Base-by-base conservation (phyloP, 2,888 invertebrate species). In the Mamestra brassicae region DNA sequence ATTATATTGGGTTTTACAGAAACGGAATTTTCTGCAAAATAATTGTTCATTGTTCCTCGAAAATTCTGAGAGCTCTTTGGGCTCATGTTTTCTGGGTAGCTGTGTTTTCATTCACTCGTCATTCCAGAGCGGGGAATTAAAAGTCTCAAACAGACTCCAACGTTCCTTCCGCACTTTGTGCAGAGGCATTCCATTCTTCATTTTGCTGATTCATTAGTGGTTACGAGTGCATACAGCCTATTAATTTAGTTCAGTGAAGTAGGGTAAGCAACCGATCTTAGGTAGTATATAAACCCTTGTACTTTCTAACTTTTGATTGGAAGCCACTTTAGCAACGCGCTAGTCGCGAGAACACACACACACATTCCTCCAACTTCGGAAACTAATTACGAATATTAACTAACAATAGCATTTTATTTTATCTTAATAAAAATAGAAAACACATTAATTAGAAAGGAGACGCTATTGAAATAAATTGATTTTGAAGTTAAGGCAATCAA, bases 171-270 rank as follows among this genome's bases (percentile, higher is more conserved):
- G 50, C 62, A 38, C 58, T 73, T 73, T 69, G 50, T 78, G 36
- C n/a, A 61, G 64, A 82, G 17, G 66, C 54, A 63, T 76, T 63
- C n/a, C 54, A 76, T 70, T 71, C 36, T 62, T 65, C 54, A 78
- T 83, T 83, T 11, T 26, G 54, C 68, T 69, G 78, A 83, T 83
- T 83, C 72, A 72, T 80, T 72, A 83, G 71, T 77, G 71, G 58
- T 52, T n/a, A n/a, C n/a, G n/a, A n/a, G n/a, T n/a, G n/a, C 54
- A 62, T 66, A 47, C 52, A 55, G 63, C 50, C 38, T 76, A 67
- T 70, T 63, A 66, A 81, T 76, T 77, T 50, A 58, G 47, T 77
- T 60, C 36, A 50, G 71, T 77, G n/a, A 82, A 76, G 54, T 77
- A 55, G 77, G 82, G 6, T 74, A 74, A 38, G 74, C 50, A 17